These are phyloP conservation scores for Montifringilla adamsi DNA, from an alignment of 2,113 vertebrate species.

Conservation along the genomic window DNA sequence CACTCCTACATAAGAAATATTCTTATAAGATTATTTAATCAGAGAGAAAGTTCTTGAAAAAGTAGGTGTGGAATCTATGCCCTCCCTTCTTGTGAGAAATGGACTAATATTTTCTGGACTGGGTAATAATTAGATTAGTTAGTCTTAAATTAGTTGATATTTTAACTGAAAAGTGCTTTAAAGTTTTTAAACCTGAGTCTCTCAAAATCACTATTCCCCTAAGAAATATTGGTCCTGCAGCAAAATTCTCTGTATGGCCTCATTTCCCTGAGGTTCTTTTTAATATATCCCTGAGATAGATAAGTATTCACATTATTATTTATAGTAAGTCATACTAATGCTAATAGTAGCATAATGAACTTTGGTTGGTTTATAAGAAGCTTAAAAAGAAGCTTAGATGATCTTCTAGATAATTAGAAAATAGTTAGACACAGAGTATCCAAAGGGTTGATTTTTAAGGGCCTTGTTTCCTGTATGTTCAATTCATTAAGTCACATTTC, in stretches of 20 bases:
- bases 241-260: neutral
- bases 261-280: neutral
- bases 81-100: constrained; percentile 32
- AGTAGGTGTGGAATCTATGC: constrained; percentile 38
- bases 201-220: neutral
- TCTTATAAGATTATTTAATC: constrained; percentile 50
- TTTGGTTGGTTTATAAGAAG: neutral
- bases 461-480: neutral
- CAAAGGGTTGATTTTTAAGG: neutral
- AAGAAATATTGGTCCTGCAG: neutral
- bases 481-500: neutral
- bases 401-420: constrained; percentile 1
- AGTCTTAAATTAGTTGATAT: neutral
- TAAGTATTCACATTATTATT: neutral
- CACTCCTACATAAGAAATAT: neutral
- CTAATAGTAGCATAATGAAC: neutral
- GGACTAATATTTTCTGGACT: neutral
- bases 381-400: neutral
- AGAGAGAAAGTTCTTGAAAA: constrained; percentile 44
- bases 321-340: neutral
- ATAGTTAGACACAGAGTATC: neutral
- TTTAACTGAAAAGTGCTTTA: neutral
- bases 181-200: neutral
- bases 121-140: neutral
- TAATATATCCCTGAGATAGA: neutral